Conservation (phyloP, 2,113 vertebrate species). For the Symphodus melops region DNA sequence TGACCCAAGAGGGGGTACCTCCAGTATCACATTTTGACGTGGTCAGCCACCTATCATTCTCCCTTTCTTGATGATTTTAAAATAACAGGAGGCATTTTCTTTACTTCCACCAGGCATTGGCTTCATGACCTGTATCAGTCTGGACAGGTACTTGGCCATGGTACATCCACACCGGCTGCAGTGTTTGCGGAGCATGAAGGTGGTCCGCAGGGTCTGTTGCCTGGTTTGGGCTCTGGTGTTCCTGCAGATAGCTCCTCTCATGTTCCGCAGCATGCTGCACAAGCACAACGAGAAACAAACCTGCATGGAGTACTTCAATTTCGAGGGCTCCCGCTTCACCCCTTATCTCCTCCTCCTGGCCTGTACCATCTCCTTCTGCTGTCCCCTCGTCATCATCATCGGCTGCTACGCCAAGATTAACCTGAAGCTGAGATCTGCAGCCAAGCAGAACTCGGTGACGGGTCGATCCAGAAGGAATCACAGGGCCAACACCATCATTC, state of each 20-base stretch:
- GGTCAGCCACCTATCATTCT: no score
- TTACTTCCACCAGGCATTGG: constrained; percentile 78
- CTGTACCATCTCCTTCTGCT: constrained; percentile 83
- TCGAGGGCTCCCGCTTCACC: constrained; percentile 73
- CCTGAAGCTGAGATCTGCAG: constrained; percentile 80
- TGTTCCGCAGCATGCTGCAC: constrained; percentile 76
- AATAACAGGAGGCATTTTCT: neutral
- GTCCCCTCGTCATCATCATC: constrained; percentile 83
- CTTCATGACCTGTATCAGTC: constrained; percentile 89
- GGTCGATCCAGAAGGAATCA: constrained; percentile 75
- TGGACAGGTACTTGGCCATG: constrained; percentile 89
- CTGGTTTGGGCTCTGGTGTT: constrained; percentile 85
- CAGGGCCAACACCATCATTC: constrained; percentile 83
- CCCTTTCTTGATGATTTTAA: no score
- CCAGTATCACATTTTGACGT: no score
- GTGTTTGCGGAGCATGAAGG: constrained; percentile 69
- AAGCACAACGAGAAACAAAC: constrained; percentile 73
- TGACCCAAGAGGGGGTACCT: no score
- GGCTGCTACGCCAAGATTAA: constrained; percentile 85
- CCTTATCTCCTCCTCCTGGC: constrained; percentile 83
- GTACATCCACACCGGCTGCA: constrained; percentile 78
- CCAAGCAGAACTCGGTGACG: constrained; percentile 78
- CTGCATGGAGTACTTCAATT: constrained; percentile 88
- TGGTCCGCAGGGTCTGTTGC: constrained; percentile 77
- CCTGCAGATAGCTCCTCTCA: constrained; percentile 80